These are phyloP conservation scores for Athripsodes cinereus DNA, from an alignment of 2,888 invertebrate species.

Conservation along the genomic window DNA sequence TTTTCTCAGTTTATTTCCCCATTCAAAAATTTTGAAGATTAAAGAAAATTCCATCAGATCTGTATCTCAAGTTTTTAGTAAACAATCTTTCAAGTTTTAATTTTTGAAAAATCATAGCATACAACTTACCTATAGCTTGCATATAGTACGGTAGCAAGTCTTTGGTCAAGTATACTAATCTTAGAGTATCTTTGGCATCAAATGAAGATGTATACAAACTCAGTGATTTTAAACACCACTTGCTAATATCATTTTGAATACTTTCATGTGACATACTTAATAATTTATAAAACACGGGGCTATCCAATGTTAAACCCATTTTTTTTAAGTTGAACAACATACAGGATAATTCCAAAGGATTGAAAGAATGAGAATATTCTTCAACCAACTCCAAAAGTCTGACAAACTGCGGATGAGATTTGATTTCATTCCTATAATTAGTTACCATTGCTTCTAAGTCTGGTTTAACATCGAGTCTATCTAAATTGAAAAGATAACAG, in stretches of 20 bases:
- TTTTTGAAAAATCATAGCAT: too few species aligned
- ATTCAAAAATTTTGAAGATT: too few species aligned
- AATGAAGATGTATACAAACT: not conserved
- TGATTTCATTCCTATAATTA: not conserved
- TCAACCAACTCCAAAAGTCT: not conserved
- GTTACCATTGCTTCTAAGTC: not conserved
- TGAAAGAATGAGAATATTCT: not conserved
- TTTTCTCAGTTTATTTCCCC: too few species aligned
- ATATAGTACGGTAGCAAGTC: not conserved
- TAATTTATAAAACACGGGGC: not conserved
- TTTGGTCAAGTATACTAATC: not conserved
- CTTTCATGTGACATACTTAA: not conserved
- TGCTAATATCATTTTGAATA: not conserved
- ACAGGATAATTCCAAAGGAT: not conserved
- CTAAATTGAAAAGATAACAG: not conserved
- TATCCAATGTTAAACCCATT: not conserved
- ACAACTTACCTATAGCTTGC: not conserved
- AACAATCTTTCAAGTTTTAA: too few species aligned
- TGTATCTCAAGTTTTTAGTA: too few species aligned
- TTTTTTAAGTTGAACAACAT: not conserved
- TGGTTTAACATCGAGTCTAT: not conserved
- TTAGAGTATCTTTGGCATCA: not conserved
- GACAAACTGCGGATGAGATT: not conserved
- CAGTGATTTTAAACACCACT: not conserved
- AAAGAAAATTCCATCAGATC: too few species aligned